Base-by-base conservation (phyloP, 1,140 invertebrate species). In the Microplitis mediator region DNA sequence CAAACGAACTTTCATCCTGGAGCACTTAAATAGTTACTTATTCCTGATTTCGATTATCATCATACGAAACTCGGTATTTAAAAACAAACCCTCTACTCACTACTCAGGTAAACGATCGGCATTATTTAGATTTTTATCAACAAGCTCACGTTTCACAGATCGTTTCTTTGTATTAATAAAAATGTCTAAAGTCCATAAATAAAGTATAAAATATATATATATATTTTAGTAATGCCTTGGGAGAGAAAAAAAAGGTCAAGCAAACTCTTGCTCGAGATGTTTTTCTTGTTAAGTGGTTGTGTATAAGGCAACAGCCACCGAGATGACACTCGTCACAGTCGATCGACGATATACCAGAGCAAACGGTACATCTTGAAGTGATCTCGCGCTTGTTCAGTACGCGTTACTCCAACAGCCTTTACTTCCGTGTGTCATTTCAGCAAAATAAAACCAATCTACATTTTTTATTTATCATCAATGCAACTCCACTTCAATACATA, bases 1-100 rank as follows among this genome's bases (percentile, higher is more conserved):
- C 68, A 61, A 70, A 69, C 71, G 60, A 74, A 71, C 54, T 74
- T 72, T 77, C 77, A 75, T 75, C 61, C 51, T 76, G 71, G 14
- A 23, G 14, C 32, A 60, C 45, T 65, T 65, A 50, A 11, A 11
- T 35, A 35, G 31, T 39, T 35, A 31, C 14, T 36, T 14, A 36
- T 14, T 36, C 11, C 13, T 14, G 13, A 5, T 34, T 14, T 23
- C 58, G 32, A 62, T 62, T 31, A 62, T 45, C 62, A 45, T 64
- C 23, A 6, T 35, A 11, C 82, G 81, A 80, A 78, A 23, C 1
- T 23, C 2, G 23, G 1, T 23, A 23, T 23, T 23, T 23, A 23
- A 23, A 23, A 23, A 23, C 23, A 2, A 23, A 23, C 23, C 23
- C 23, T 23, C 23, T 23, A 23, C 23, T 23, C 23, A 23, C 23